Evolutionary conservation across 1,140 invertebrate species (phyloP), one percentile per base, ranked within the genome.

Genomic region (Tetramorium simillimum): DNA sequence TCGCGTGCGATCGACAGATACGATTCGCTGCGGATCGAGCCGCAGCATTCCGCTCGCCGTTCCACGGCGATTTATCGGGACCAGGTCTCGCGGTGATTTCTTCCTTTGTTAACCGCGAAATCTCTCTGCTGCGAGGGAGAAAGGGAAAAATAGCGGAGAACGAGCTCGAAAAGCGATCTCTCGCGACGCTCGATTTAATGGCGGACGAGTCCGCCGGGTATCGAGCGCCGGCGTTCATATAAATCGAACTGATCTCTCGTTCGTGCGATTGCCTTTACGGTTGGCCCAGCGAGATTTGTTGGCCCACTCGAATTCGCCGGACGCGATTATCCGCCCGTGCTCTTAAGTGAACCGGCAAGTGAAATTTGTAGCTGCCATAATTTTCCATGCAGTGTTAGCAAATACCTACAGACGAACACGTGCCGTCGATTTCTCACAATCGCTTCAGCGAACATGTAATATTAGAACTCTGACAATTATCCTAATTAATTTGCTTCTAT

Each of bases 1-100:
- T 87, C 58, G 78, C 21, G 69, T 86, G 82, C 86, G 88, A 89
- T 88, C 88, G 88, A 89, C 82, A 82, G 62, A 43, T 49, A 21
- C 76, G 77, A 81, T 89, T 86, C 51, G 60, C 7, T 40, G 7
- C 49, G 21, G 62, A 75, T 69, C 75, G 40, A 28, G 6, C 28
- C 70, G 76, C 70, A 82, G 75, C 72, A 85, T 86, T 78, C 72
- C 67, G 58, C 46, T 87, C 40, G 51, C 7, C 65, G 56, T 72
- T 82, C 33, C 43, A 21, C 10, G n/a, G 12, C 78, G 37, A 65
- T 85, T 85, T 40, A 73, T 70, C 46, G 60, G 21, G 9, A 43
- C 56, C 56, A 18, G 37, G 14, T 70, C 53, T 77, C 53, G 60
- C 28, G 40, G 16, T 33, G 70, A 60, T 51, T 85, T 85, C 63